Evolutionary conservation across 2,888 invertebrate species (phyloP), one percentile per base, ranked within the genome.

Genomic region (Metallyticus violacea): DNA sequence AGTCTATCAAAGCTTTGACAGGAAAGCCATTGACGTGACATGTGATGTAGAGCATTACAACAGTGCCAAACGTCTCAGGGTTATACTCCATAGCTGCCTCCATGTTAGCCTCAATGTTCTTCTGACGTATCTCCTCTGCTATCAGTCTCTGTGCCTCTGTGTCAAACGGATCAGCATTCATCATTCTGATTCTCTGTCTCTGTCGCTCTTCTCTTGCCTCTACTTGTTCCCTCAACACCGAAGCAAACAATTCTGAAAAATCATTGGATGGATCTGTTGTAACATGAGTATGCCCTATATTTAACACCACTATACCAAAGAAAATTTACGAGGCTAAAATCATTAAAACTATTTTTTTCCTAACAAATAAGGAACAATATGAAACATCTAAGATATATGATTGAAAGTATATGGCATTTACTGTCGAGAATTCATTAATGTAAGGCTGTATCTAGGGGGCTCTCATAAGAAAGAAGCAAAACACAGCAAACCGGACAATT

Each of bases 41-140:
- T 91, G 99, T 97, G 88, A 99, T 98, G 91, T 99, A 96, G 89
- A 99, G 94, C 99, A 99, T 99, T 82, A 97, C 96, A 80, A 99
- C 99, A 62, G 98, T 97, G 87, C 99, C 99, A 92, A 99, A 99
- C 80, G 97, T 98, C 92, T 99, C 99, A 0, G 99, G 99, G 92
- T 99, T 98, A 91, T 98, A 98, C 91, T 99, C 99, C 95, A 99
- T 98, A 0, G 99, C 99, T 0, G 98, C 98, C 91, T 99, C 98
- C 99, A 99, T 99, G 91, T 99, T 99, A 0, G 98, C 97, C 92
- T 99, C 98, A 88, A 99, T 98, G 92, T 99, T 99, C 91, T 98
- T 97, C 90, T 97, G 97, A 89, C 96, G 94, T 88, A 99, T 99
- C 92, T 99, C 98, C 91, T 99, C 98, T 4, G 98, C 99, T 89